Percentiles rank a stretch among this genome's conserved stretches.
Evolutionary conservation across 2,888 invertebrate species (phyloP).

Genomic region (Spodoptera littoralis): DNA sequence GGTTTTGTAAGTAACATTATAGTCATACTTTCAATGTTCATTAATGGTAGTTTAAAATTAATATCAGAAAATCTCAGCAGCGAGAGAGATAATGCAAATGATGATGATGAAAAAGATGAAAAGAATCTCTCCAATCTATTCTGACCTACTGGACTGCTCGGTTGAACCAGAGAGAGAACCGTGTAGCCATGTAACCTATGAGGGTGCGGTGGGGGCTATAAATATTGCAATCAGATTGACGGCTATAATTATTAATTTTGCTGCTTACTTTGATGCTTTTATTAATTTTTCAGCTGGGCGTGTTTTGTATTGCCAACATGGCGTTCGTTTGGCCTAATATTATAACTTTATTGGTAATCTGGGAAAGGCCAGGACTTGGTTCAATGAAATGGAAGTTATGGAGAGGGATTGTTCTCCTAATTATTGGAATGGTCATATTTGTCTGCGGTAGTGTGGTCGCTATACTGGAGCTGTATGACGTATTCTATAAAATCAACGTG

Average conservation of each 20-base stretch:
- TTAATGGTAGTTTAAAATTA: too few species aligned
- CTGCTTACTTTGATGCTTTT: too few species aligned
- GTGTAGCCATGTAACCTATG: too few species aligned
- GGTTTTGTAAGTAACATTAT: constrained; percentile 76
- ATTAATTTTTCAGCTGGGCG: constrained; percentile 66
- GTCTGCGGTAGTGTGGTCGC: constrained; percentile 67
- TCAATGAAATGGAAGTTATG: constrained; percentile 64
- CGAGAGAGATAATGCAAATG: too few species aligned
- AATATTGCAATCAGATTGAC: too few species aligned
- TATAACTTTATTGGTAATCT: constrained; percentile 64
- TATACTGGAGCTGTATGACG: constrained; percentile 49
- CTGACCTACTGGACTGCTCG: too few species aligned
- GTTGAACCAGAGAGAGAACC: too few species aligned
- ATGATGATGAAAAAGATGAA: too few species aligned
- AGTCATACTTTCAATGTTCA: too few species aligned
- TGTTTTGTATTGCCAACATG: constrained; percentile 73
- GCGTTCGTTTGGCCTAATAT: constrained; percentile 72
- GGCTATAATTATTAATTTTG: background rate
- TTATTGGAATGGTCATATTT: constrained; percentile 57
- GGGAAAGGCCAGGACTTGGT: constrained; percentile 70
- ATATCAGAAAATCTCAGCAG: too few species aligned
- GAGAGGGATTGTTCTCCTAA: constrained; percentile 48
- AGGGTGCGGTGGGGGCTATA: too few species aligned
- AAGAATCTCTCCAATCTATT: too few species aligned
- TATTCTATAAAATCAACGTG: constrained; percentile 41